Evolutionary conservation across 2,797 vertebrate species (phyloP), one percentile per base, ranked within the genome.

Genomic region (Linurgus olivaceus): DNA sequence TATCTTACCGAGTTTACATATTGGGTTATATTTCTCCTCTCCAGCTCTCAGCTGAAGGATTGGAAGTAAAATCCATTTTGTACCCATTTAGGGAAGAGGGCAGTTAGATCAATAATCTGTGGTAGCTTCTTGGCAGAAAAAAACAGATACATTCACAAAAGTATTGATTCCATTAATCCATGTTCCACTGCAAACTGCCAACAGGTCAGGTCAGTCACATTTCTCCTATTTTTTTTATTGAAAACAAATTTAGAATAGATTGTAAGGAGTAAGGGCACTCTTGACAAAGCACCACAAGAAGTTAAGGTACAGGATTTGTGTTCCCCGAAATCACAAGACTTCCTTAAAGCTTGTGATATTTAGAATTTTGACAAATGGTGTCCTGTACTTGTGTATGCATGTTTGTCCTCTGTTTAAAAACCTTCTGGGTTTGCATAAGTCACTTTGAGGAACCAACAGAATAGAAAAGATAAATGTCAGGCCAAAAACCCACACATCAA

Each of bases 71-170:
- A 88, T 86, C 42, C 13, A 42, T 85, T 82, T 63, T 86, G 20
- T 73, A 77, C 3, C 9, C 25, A 40, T 77, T 80, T 88, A 81
- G 21, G 40, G 35, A 31, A 86, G 28, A 90, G 37, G 35, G 20
- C 28, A 62, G 65, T 78, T 24, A 90, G 58, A 92, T 94, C 70
- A 78, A 86, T 72, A 94, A 77, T 48, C 67, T 94, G 58, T 92
- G 66, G 79, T 80, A 78, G 25, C 5, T 65, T 88, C 75, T 88
- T 76, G 35, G 33, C 29, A 91, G 74, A 74, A 86, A 78, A 84
- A 90, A 26, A 0, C 33, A 79, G 58, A 70, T 33, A 57, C 13
- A 55, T 75, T 82, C 59, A 86, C 59, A 75, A 71, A 90, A 75
- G 68, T 81, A 95, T 88, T 88, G 62, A 86, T 81, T 86, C 33